Evolutionary conservation across 2,797 vertebrate species (phyloP).

Genomic region (Tympanoctomys barrerae): DNA sequence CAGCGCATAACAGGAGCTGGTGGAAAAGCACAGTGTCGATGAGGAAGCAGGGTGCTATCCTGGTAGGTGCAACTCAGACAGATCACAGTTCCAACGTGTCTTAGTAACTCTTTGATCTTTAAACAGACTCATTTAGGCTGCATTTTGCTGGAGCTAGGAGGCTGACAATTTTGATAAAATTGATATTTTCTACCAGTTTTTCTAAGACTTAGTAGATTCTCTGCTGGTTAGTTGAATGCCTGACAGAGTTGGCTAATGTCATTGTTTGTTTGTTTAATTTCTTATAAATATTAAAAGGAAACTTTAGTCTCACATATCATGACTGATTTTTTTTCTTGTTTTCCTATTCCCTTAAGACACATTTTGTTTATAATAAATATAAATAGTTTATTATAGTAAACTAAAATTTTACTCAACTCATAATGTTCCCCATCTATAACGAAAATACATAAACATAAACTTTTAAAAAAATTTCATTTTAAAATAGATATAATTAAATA

Average conservation of each 20-base stretch:
- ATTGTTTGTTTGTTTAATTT: background rate
- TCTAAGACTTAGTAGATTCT: background rate
- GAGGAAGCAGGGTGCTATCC: background rate
- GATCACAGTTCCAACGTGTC: slow-evolving; percentile 62
- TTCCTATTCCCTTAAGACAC: background rate
- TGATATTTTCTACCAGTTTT: slow-evolving; percentile 47
- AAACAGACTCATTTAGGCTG: slow-evolving; percentile 63
- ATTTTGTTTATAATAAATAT: background rate
- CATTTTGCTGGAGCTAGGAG: background rate
- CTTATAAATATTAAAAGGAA: slow-evolving; percentile 5
- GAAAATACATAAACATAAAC: background rate
- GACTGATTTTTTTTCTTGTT: background rate
- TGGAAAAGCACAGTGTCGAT: background rate
- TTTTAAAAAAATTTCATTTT: background rate
- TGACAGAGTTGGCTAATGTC: background rate
- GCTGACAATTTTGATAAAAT: slow-evolving; percentile 44
- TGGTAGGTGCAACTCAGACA: slow-evolving; percentile 21
- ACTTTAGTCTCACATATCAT: background rate
- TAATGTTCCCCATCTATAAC: background rate
- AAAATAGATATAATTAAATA: slow-evolving; percentile 51
- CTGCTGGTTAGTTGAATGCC: background rate
- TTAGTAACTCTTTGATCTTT: slow-evolving; percentile 68
- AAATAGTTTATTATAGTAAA: background rate
- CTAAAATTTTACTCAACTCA: background rate
- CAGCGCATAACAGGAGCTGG: background rate